Percentiles rank a stretch among this genome's conserved stretches.
phyloP scores from a whole-genome alignment of 2,113 vertebrate genomes.

The Corydoras sp. region DNA sequence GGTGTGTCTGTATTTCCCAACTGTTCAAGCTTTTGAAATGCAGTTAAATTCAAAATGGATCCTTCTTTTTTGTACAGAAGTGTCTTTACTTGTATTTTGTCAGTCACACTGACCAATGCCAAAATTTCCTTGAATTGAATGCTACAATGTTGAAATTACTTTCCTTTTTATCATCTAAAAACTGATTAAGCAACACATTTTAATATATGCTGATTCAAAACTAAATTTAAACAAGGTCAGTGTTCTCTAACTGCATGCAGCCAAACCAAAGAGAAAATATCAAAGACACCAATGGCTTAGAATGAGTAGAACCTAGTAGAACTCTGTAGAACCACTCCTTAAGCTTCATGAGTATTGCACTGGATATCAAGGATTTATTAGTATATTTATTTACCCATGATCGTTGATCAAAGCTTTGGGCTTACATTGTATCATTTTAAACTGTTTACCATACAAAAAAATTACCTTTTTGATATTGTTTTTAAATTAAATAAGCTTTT shows the following conservation, averaged over 20 bases:
- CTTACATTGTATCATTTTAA: too few species aligned
- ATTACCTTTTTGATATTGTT: too few species aligned
- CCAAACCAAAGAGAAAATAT: background rate
- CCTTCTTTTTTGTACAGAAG: too few species aligned
- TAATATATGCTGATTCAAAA: slow-evolving; percentile 5
- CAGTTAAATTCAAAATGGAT: slow-evolving; percentile 22
- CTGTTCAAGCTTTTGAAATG: slow-evolving; percentile 59
- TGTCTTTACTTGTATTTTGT: too few species aligned
- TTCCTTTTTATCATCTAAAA: slow-evolving; percentile 16
- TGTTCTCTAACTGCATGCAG: slow-evolving; percentile 32
- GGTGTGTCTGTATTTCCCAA: slow-evolving; percentile 69
- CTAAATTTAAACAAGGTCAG: slow-evolving; percentile 12
- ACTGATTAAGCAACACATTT: slow-evolving; percentile 7
- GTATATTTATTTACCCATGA: background rate
- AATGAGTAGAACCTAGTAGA: background rate
- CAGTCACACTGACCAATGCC: too few species aligned
- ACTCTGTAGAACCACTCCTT: slow-evolving; percentile 1
- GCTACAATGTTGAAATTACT: background rate
- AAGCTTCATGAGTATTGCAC: slow-evolving; percentile 38
- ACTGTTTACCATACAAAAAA: too few species aligned
- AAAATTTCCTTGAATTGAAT: too few species aligned
- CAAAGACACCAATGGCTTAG: slow-evolving; percentile 13
- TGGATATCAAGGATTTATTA: background rate
- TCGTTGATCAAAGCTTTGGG: background rate
- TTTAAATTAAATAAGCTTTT: too few species aligned